phyloP scores from a whole-genome alignment of 2,113 vertebrate genomes.

The Ciconia stormi region DNA sequence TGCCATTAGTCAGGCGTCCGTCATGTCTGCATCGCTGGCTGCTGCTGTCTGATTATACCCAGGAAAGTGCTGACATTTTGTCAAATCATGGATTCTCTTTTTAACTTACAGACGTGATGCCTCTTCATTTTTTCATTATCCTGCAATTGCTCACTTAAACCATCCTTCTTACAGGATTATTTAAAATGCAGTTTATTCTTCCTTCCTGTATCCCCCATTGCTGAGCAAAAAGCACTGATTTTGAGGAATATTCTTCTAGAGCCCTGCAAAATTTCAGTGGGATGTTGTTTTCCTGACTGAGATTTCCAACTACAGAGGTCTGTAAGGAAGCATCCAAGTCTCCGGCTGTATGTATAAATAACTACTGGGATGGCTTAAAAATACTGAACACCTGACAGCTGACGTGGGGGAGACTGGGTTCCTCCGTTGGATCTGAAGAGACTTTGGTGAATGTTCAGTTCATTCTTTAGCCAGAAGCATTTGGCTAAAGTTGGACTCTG shows the following conservation, averaged over 20 bases:
- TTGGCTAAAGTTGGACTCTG: background rate
- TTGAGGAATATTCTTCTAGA: background rate
- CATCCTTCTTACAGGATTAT: background rate
- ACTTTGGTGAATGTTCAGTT: background rate
- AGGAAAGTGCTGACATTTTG: background rate
- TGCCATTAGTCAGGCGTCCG: rapidly evolving
- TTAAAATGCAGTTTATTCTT: background rate
- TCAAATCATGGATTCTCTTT: background rate
- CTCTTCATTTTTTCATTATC: background rate
- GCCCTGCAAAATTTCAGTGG: background rate
- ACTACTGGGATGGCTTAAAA: background rate
- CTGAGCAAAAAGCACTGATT: background rate
- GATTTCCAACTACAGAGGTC: background rate
- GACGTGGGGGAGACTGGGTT: background rate
- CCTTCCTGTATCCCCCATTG: background rate
- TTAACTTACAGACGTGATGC: background rate
- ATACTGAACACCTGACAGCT: background rate
- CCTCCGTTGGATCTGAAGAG: rapidly evolving
- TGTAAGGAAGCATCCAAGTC: background rate
- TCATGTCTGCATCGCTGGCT: rapidly evolving
- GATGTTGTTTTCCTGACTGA: conserved; percentile 5
- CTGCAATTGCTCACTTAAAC: background rate
- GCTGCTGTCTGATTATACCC: background rate
- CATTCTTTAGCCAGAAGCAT: background rate
- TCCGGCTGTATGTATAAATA: background rate